Base-by-base conservation (phyloP, 2,113 vertebrate genomes). In the Panthera leo region DNA sequence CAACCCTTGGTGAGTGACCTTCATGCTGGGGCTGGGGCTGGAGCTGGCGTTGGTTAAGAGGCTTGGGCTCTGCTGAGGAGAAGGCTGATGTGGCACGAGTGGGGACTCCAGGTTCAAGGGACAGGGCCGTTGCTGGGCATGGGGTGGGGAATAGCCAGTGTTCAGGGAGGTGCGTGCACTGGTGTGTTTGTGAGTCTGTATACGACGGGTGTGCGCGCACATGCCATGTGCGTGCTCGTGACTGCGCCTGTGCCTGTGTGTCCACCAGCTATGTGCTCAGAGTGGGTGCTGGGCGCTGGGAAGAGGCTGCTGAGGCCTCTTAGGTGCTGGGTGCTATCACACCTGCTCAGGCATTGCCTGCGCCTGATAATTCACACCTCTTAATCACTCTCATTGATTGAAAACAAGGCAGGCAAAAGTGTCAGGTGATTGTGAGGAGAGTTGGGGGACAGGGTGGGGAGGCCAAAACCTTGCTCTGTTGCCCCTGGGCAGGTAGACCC, bases 1-100 rank as follows among this genome's bases (percentile, higher is more conserved):
- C 23, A 99, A 99, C 98, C 99, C 99, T 97, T 99, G 99, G 99
- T 99, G 94, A 98, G 99, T 86, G 80, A 18, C 55, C 19, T 34
- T 85, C 7, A 3, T 39, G n/a, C 55, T 31, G 21, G 84, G 25
- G 31, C 80, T 18, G 19, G 36, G 48, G 42, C 27, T 0, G 63
- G 36, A 61, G 29, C 82, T n/a, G 83, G 16, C 13, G 5, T 21
- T 25, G 36, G 19, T 12, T 48, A 39, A 4, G 36, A 65, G 29
- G 25, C 55, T 61, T 79, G 63, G 48, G 63, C 55, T n/a, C 61
- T 68, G 67, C 53, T 19, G 14, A 85, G 45, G 7, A 51, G 14
- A n/a, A 21, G 29, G 71, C 79, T 55, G 18, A 2, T 29, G 9
- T 39, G 61, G 18, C n/a, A 2, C 9, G 51, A 16, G 7, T 27